Evolutionary conservation across 2,113 vertebrate genomes (phyloP).

Genomic region (Anarhynchus alexandrinus): DNA sequence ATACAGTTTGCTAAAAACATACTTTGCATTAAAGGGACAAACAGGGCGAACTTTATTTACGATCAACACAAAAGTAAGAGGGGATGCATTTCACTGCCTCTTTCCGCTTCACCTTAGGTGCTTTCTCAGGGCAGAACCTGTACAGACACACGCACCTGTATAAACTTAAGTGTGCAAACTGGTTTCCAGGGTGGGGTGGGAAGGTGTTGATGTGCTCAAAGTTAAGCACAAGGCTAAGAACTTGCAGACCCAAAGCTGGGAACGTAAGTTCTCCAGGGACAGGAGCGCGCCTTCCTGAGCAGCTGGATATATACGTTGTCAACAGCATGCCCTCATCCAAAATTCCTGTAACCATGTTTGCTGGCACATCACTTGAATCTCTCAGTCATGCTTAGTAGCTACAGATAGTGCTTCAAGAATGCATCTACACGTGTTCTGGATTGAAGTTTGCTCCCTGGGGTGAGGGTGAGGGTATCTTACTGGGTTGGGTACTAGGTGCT

Average conservation of each 20-base stretch:
- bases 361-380: neutral
- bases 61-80: neutral
- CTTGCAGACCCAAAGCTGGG: neutral
- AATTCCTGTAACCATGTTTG: neutral
- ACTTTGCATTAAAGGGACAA: neutral
- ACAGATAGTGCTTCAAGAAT: neutral
- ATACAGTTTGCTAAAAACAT: neutral
- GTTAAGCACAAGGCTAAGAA: neutral
- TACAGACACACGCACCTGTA: neutral
- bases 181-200: neutral
- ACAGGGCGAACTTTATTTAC: neutral
- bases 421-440: neutral
- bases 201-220: neutral
- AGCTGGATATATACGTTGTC: neutral
- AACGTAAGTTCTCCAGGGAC: neutral
- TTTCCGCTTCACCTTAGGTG: neutral
- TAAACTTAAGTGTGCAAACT: neutral
- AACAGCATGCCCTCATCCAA: neutral
- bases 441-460: neutral
- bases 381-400: neutral
- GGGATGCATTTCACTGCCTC: neutral
- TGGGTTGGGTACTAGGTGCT: neutral
- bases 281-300: neutral
- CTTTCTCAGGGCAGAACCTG: neutral
- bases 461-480: neutral